phyloP scores from a whole-genome alignment of 2,113 vertebrate species.

The Poicephalus meyeri region DNA sequence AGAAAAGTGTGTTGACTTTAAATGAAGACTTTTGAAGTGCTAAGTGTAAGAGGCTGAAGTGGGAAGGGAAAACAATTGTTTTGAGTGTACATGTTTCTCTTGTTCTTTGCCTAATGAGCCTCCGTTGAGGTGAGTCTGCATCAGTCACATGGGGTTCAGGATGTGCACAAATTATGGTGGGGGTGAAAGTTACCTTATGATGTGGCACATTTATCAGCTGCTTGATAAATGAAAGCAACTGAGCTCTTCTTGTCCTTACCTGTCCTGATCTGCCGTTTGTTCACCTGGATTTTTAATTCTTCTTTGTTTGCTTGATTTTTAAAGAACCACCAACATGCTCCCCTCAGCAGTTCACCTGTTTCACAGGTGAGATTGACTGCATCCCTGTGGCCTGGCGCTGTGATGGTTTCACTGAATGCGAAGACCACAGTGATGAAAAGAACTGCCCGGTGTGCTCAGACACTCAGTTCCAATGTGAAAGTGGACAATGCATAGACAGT shows the following conservation, averaged over 20 bases:
- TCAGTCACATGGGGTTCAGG: background rate
- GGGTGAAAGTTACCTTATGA: background rate
- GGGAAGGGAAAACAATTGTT: background rate
- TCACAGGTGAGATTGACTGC: slow-evolving; percentile 95
- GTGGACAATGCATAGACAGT: slow-evolving; percentile 89
- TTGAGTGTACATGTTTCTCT: background rate
- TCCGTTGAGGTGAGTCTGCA: background rate
- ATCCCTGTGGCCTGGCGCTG: slow-evolving; percentile 95
- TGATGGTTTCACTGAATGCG: slow-evolving; percentile 91
- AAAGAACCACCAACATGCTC: slow-evolving; percentile 97
- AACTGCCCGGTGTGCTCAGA: slow-evolving; percentile 93
- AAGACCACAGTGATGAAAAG: slow-evolving; percentile 93
- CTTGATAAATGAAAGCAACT: background rate
- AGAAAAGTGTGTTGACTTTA: background rate
- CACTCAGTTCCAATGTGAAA: slow-evolving; percentile 92
- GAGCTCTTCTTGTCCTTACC: background rate
- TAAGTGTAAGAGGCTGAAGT: background rate
- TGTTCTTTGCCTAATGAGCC: background rate
- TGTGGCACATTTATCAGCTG: background rate
- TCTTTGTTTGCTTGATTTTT: slow-evolving; percentile 61
- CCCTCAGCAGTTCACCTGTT: slow-evolving; percentile 95
- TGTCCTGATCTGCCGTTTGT: background rate
- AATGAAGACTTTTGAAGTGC: background rate
- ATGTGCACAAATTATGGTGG: background rate
- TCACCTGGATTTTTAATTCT: slow-evolving; percentile 37